These are phyloP conservation scores for Anthoscopus minutus DNA, from an alignment of 2,113 vertebrate genomes.

Conservation along the genomic window DNA sequence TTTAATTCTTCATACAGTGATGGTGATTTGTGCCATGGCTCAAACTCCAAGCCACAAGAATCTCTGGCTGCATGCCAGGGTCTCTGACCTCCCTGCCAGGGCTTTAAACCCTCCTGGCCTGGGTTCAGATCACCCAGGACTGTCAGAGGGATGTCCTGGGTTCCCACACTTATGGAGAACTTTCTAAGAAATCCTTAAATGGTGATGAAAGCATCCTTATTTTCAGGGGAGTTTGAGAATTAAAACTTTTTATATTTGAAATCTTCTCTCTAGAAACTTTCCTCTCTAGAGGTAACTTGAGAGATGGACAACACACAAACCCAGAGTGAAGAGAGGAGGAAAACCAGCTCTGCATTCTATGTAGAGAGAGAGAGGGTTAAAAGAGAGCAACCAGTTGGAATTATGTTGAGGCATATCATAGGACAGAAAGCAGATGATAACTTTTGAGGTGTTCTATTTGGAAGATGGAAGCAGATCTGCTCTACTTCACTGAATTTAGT, in stretches of 20 bases:
- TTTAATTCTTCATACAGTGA: too few relatives aligned
- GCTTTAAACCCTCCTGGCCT: too few relatives aligned
- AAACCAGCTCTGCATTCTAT: neutral
- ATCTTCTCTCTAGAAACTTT: neutral
- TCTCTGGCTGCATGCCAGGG: too few relatives aligned
- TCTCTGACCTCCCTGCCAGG: too few relatives aligned
- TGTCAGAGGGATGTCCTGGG: too few relatives aligned
- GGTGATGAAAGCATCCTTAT: neutral
- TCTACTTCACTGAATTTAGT: neutral
- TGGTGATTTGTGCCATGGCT: too few relatives aligned
- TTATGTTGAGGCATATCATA: neutral
- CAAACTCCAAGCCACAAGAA: too few relatives aligned
- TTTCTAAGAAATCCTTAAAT: neutral
- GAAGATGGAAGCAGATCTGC: neutral
- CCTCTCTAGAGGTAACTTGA: neutral
- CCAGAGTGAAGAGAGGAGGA: neutral
- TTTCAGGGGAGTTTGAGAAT: neutral
- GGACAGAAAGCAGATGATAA: neutral
- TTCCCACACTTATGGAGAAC: accelerated
- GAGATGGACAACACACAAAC: neutral
- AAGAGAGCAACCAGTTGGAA: neutral
- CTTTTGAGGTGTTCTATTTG: neutral
- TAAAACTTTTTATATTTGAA: neutral
- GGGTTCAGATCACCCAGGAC: too few relatives aligned
- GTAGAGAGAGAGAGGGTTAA: neutral